These are phyloP conservation scores for Hirudo medicinalis DNA, from an alignment of 1,140 invertebrate species.

Conservation along the genomic window DNA sequence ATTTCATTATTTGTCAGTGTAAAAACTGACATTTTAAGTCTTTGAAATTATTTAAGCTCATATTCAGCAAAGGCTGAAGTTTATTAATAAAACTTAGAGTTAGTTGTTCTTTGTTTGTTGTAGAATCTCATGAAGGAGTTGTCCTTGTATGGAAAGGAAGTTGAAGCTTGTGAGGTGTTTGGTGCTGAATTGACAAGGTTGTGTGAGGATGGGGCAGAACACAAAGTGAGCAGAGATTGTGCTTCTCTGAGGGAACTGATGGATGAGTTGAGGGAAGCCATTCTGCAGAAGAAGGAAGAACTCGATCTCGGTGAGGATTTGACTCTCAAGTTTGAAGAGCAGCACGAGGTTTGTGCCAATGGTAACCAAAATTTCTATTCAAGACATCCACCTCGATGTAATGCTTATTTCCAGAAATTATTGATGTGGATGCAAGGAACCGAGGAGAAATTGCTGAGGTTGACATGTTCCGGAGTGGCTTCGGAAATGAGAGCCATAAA, in stretches of 20 bases:
- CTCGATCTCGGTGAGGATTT: not conserved
- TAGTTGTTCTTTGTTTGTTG: not conserved
- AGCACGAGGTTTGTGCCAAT: not conserved
- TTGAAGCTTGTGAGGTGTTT: not conserved
- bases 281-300: not conserved
- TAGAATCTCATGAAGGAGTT: not conserved
- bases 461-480: constrained; percentile 61
- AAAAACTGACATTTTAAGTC: too few species aligned
- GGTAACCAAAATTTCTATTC: not conserved
- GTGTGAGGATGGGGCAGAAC: not conserved
- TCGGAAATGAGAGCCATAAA: constrained; percentile 83
- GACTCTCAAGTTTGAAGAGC: constrained; percentile 6
- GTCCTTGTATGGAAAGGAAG: too few species aligned
- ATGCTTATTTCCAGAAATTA: not conserved
- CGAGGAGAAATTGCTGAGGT: constrained; percentile 68
- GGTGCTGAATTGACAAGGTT: not conserved
- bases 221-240: constrained; percentile 4
- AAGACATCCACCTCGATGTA: not conserved
- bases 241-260: not conserved
- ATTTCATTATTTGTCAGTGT: too few species aligned
- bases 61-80: too few species aligned
- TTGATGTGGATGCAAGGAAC: constrained; percentile 69
- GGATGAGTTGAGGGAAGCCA: constrained; percentile 2
- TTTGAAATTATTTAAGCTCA: not conserved
- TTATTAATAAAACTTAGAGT: not conserved